These are phyloP conservation scores for Meteorus colon DNA, from an alignment of 2,888 invertebrate genomes.

Conservation along the genomic window DNA sequence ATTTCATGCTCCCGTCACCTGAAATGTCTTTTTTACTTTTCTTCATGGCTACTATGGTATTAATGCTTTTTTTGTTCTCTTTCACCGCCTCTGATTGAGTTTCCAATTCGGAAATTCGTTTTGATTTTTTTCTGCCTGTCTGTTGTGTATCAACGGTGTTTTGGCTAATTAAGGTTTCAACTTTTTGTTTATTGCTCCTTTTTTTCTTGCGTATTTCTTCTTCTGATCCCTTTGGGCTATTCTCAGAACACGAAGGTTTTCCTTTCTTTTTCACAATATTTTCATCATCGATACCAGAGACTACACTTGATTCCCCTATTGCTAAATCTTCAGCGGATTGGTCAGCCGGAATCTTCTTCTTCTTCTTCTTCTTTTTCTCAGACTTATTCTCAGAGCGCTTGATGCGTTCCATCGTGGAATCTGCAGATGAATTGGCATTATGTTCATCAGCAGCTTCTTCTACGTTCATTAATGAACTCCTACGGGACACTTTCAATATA, in stretches of 20 bases:
- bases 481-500: constrained; percentile 31
- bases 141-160: constrained; percentile 18
- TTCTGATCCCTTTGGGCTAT: neutral
- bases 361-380: constrained; percentile 33
- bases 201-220: constrained; percentile 38
- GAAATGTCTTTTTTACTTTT: constrained; percentile 24
- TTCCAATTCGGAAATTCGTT: constrained; percentile 5
- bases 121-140: constrained; percentile 23
- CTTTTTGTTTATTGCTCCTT: constrained; percentile 30
- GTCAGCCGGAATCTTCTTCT: constrained; percentile 1
- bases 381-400: constrained; percentile 16
- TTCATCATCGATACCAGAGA: neutral
- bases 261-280: constrained; percentile 8
- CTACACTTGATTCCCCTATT: neutral
- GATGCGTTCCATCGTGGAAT: constrained; percentile 9
- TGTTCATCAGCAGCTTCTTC: constrained; percentile 14
- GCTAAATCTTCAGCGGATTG: constrained; percentile 14
- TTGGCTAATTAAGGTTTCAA: neutral
- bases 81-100: neutral
- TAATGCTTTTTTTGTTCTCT: constrained; percentile 34
- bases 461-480: constrained; percentile 24
- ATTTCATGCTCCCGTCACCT: neutral
- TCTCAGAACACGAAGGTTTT: constrained; percentile 7
- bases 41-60: constrained; percentile 30
- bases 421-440: constrained; percentile 26